Evolutionary conservation across 1,140 invertebrate species (phyloP).

Genomic region (Drosophila neocordata): DNA sequence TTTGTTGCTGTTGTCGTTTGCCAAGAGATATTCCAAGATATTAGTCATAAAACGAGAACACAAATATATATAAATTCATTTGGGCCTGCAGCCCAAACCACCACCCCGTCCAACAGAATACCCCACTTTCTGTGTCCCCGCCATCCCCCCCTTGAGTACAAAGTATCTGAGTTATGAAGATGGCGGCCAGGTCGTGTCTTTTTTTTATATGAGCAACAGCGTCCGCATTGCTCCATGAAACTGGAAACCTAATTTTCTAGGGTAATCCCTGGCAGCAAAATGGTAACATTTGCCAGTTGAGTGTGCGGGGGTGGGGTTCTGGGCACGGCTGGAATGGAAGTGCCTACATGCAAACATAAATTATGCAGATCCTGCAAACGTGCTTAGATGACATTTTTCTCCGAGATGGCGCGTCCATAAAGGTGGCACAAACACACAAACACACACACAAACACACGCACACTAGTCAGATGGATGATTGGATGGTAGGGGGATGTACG

Average conservation of each 20-base stretch:
- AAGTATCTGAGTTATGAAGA: constrained; percentile 66
- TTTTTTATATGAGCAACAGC: constrained; percentile 71
- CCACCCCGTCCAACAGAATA: neutral
- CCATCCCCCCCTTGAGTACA: neutral
- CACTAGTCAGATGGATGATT: neutral
- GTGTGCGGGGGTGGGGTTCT: neutral
- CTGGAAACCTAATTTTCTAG: constrained; percentile 81
- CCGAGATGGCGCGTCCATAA: constrained; percentile 63
- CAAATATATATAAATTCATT: constrained; percentile 75
- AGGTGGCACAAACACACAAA: constrained; percentile 50
- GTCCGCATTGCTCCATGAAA: constrained; percentile 66
- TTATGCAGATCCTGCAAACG: constrained; percentile 82
- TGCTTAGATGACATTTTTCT: constrained; percentile 80
- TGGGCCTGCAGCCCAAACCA: constrained; percentile 54
- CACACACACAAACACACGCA: neutral
- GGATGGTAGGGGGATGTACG: neutral
- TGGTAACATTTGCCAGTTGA: constrained; percentile 14
- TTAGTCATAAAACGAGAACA: constrained; percentile 79
- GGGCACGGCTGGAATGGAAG: constrained; percentile 11
- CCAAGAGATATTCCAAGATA: constrained; percentile 74
- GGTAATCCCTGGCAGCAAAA: constrained; percentile 69
- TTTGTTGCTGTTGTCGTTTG: constrained; percentile 35
- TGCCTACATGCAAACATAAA: constrained; percentile 73
- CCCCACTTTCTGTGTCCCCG: neutral
- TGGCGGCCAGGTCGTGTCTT: constrained; percentile 71